A percentile compares a stretch with the other conserved stretches of the same genome.
phyloP scores from a whole-genome alignment of 2,888 invertebrate species.

The Neoitamus cyanurus region DNA sequence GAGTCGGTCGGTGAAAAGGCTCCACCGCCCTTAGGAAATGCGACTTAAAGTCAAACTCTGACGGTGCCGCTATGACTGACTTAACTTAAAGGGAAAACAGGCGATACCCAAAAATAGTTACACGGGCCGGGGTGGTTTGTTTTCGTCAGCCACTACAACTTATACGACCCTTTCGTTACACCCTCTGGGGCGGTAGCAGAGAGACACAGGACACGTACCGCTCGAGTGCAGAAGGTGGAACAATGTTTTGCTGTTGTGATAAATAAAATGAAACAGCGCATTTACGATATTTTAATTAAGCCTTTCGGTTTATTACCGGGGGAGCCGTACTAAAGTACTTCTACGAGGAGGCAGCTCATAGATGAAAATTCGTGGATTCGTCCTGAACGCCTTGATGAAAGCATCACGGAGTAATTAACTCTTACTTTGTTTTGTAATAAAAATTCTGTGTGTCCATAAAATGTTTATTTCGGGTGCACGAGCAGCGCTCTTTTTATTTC shows the following conservation, averaged over 20 bases:
- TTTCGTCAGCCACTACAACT: neutral
- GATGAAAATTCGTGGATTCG: constrained; percentile 32
- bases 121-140: neutral
- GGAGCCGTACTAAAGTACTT: neutral
- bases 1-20: neutral
- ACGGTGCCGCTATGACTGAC: neutral
- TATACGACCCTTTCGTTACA: neutral
- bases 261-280: constrained; percentile 20
- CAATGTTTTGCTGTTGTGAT: constrained; percentile 1
- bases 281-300: constrained; percentile 41
- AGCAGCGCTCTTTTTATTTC: constrained; percentile 9
- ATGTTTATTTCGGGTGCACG: constrained; percentile 33
- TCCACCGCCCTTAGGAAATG: neutral
- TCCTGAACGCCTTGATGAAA: constrained; percentile 24
- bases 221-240: neutral
- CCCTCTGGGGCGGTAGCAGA: neutral
- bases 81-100: neutral
- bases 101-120: neutral
- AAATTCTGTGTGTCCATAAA: constrained; percentile 40
- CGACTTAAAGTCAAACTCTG: neutral
- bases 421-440: constrained; percentile 40
- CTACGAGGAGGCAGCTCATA: neutral
- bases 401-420: constrained; percentile 39
- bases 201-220: neutral
- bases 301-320: constrained; percentile 17